phyloP scores from a whole-genome alignment of 2,113 vertebrate species.

The Dolichotis patagonum region DNA sequence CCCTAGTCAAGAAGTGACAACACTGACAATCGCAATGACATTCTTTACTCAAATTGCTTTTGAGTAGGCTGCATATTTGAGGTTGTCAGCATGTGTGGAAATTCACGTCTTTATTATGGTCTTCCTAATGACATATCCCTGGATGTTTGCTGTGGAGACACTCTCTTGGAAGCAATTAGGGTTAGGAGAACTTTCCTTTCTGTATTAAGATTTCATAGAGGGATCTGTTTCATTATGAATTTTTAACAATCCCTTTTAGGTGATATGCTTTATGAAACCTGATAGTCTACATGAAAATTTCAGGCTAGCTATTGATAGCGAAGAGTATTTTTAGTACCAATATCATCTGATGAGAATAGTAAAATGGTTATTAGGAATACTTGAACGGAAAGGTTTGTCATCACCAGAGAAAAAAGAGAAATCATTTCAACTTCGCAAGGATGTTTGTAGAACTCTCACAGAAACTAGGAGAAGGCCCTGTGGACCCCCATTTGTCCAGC shows the following conservation, averaged over 20 bases:
- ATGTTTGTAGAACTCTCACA: not conserved
- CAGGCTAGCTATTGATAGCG: not conserved
- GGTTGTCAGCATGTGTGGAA: not conserved
- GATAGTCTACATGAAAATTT: conserved; percentile 13
- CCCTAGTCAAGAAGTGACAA: conserved; percentile 1
- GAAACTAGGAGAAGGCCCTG: not conserved
- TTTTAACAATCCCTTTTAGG: conserved; percentile 14
- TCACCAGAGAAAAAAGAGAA: not conserved
- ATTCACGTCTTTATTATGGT: not conserved
- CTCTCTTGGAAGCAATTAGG: not conserved
- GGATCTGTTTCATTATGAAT: not conserved
- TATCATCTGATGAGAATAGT: not conserved
- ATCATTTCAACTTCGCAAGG: not conserved
- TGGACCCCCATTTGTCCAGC: not conserved
- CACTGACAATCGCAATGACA: not conserved
- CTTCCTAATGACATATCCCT: not conserved
- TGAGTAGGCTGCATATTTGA: not conserved
- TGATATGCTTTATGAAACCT: not conserved
- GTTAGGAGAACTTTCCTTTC: conserved; percentile 12
- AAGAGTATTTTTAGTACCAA: not conserved
- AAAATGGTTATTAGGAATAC: not conserved
- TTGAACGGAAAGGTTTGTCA: not conserved
- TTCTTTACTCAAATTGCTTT: not conserved
- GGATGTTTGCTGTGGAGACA: not conserved
- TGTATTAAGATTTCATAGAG: not conserved